A percentile compares a stretch with the other conserved stretches of the same genome.
Conservation (phyloP, 2,797 vertebrate genomes). For the Valencia hispanica region DNA sequence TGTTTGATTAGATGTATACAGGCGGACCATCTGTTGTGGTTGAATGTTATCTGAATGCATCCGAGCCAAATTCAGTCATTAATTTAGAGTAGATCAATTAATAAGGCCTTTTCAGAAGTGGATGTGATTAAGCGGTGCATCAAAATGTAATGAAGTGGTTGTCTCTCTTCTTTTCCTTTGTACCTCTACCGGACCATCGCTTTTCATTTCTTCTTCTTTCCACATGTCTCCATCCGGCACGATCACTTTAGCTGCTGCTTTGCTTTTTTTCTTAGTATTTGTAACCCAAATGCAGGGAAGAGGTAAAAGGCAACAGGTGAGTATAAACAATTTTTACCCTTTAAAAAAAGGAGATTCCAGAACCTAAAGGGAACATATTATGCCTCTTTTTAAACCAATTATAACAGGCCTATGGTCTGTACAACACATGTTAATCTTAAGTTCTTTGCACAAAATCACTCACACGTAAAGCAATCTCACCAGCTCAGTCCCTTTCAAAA, state of each 20-base stretch:
- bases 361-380: no score
- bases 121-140: constrained; percentile 33
- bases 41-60: background rate
- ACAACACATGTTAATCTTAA: no score
- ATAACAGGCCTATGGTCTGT: no score
- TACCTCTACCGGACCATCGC: constrained; percentile 7
- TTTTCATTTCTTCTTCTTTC: constrained; percentile 40
- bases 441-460: no score
- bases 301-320: no score
- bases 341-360: no score
- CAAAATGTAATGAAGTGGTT: constrained; percentile 33
- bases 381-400: no score
- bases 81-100: constrained; percentile 24
- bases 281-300: no score
- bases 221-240: constrained; percentile 8
- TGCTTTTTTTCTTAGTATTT: background rate
- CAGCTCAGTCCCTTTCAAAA: no score
- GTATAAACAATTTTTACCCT: no score
- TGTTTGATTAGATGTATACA: constrained; percentile 1
- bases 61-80: constrained; percentile 9
- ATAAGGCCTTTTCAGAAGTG: constrained; percentile 22
- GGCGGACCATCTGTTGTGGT: background rate
- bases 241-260: constrained; percentile 8
- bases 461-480: no score
- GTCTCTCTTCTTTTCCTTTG: no score